Percentiles rank a stretch among this genome's conserved stretches.
phyloP scores from a whole-genome alignment of 2,888 invertebrate species.

The Cheilosia scutellata region DNA sequence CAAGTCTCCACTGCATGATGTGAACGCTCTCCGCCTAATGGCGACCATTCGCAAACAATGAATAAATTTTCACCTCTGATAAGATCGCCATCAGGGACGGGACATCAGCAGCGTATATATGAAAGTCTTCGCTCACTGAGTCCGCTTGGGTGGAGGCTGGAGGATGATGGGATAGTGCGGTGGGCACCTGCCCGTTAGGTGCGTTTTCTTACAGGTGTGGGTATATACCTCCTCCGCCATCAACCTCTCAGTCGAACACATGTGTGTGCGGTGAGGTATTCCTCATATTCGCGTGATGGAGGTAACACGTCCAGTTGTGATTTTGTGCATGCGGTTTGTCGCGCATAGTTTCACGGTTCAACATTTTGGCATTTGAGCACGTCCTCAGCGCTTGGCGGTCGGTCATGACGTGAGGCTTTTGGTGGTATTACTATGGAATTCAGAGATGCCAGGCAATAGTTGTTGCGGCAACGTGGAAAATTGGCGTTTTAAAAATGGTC shows the following conservation, averaged over 20 bases:
- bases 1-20: constrained; percentile 6
- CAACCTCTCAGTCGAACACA: constrained; percentile 40
- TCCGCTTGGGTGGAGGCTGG: not conserved
- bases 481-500: too few relatives aligned
- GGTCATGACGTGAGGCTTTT: constrained; percentile 30
- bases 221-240: constrained; percentile 57
- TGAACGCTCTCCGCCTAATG: constrained; percentile 49
- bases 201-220: constrained; percentile 66
- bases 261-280: constrained; percentile 16
- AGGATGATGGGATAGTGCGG: not conserved
- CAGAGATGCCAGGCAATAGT: not conserved
- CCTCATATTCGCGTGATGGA: not conserved
- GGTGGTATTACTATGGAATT: not conserved
- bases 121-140: constrained; percentile 39
- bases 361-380: constrained; percentile 60
- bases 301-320: constrained; percentile 9
- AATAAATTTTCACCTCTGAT: constrained; percentile 80
- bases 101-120: constrained; percentile 36
- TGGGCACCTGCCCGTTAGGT: constrained; percentile 69
- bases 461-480: not conserved
- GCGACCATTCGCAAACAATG: constrained; percentile 76
- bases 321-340: constrained; percentile 27
- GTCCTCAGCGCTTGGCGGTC: constrained; percentile 39
- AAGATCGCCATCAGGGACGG: constrained; percentile 77
- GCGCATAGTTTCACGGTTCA: constrained; percentile 54